Percentiles rank a stretch among this genome's conserved stretches.
These are phyloP conservation scores for Mus minutoides DNA, from an alignment of 2,797 vertebrate genomes.

Conservation along the genomic window DNA sequence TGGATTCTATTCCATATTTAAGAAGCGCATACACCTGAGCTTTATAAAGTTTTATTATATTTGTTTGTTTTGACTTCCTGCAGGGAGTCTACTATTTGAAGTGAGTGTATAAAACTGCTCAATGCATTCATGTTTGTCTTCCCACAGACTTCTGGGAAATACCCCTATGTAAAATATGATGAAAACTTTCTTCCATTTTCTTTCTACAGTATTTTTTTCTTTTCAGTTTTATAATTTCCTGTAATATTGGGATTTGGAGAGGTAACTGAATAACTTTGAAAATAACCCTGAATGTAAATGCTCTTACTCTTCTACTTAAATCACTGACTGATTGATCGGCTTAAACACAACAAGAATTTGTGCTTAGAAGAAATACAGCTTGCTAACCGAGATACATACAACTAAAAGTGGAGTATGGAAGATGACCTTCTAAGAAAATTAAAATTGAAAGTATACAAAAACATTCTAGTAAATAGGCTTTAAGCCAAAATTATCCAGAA, in stretches of 20 bases:
- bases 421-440: background rate
- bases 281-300: background rate
- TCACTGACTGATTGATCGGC: background rate
- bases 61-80: slow-evolving; percentile 10
- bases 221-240: background rate
- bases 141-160: background rate
- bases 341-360: background rate
- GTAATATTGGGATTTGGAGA: background rate
- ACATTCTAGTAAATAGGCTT: background rate
- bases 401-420: background rate
- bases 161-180: background rate
- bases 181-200: background rate
- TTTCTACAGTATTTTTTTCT: background rate
- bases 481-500: background rate
- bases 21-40: background rate
- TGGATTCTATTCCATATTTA: slow-evolving; percentile 39
- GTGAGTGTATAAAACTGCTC: slow-evolving; percentile 2
- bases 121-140: background rate
- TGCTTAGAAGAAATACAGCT: background rate
- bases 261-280: background rate
- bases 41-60: slow-evolving; percentile 17
- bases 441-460: background rate
- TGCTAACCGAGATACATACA: background rate
- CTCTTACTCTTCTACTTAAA: background rate
- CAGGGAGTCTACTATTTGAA: slow-evolving; percentile 27